phyloP scores from a whole-genome alignment of 2,113 vertebrate genomes.

The Ginglymostoma cirratum region DNA sequence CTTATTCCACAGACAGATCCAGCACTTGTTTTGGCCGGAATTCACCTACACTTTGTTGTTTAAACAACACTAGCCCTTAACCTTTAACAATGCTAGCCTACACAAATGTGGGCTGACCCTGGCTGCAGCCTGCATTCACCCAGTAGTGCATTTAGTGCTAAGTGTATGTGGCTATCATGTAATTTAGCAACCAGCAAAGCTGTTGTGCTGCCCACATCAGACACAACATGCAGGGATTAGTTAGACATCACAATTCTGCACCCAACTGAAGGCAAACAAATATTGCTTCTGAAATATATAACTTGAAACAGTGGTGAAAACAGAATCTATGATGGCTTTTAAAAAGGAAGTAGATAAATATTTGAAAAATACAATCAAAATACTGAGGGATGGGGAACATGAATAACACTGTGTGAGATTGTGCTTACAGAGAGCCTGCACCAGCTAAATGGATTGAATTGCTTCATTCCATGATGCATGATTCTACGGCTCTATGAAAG shows the following conservation, averaged over 20 bases:
- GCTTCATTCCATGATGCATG: neutral
- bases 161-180: neutral
- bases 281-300: neutral
- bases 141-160: neutral
- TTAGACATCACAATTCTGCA: neutral
- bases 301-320: neutral
- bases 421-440: neutral
- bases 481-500: neutral
- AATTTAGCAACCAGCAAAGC: neutral
- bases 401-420: neutral
- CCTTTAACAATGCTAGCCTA: neutral
- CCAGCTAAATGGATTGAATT: neutral
- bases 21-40: neutral
- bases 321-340: neutral
- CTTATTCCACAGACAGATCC: too few relatives aligned
- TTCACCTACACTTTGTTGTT: neutral
- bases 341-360: neutral
- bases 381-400: neutral
- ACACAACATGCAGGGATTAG: neutral
- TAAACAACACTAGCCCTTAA: too few relatives aligned
- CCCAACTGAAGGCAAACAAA: neutral
- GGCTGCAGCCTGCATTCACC: neutral
- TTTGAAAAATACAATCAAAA: neutral
- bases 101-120: neutral
- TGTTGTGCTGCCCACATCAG: neutral